Percentiles rank a stretch among this genome's conserved stretches.
Evolutionary conservation across 2,888 invertebrate species (phyloP).

Genomic region (Limnephilus marmoratus): DNA sequence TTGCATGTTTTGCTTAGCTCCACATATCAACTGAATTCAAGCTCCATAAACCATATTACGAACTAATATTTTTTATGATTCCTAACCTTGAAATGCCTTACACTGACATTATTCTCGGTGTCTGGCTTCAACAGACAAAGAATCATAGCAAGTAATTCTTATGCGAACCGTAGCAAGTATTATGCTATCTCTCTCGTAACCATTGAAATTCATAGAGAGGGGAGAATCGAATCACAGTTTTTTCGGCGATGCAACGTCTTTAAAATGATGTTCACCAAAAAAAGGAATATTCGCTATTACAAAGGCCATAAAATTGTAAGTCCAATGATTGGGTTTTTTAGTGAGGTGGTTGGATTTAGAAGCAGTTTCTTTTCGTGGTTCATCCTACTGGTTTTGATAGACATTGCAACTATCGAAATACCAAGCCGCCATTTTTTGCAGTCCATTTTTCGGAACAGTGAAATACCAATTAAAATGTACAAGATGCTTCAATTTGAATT

Average conservation of each 20-base stretch:
- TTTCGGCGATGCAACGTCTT: not conserved
- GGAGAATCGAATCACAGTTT: not conserved
- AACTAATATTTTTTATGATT: not conserved
- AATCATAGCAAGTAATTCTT: not conserved
- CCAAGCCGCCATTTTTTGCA: slow-evolving; percentile 23
- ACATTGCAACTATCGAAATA: slow-evolving; percentile 11
- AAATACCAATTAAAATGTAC: slow-evolving; percentile 33
- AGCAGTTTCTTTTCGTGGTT: not conserved
- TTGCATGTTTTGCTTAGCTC: too few species aligned
- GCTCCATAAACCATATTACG: not conserved
- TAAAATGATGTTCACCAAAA: not conserved
- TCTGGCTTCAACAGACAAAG: not conserved
- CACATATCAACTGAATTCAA: too few species aligned
- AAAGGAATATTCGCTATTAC: not conserved
- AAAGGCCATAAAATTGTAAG: not conserved
- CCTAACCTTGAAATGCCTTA: slow-evolving; percentile 27
- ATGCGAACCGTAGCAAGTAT: not conserved
- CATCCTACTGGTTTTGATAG: not conserved
- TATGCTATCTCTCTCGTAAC: not conserved
- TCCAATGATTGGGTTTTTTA: not conserved
- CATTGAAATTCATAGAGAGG: not conserved
- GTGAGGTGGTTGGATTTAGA: not conserved
- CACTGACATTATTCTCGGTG: slow-evolving; percentile 16
- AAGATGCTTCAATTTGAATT: slow-evolving; percentile 20
- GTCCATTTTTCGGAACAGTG: slow-evolving; percentile 22